Evolutionary conservation across 2,888 invertebrate genomes (phyloP).

Genomic region (Torymus tubicola): DNA sequence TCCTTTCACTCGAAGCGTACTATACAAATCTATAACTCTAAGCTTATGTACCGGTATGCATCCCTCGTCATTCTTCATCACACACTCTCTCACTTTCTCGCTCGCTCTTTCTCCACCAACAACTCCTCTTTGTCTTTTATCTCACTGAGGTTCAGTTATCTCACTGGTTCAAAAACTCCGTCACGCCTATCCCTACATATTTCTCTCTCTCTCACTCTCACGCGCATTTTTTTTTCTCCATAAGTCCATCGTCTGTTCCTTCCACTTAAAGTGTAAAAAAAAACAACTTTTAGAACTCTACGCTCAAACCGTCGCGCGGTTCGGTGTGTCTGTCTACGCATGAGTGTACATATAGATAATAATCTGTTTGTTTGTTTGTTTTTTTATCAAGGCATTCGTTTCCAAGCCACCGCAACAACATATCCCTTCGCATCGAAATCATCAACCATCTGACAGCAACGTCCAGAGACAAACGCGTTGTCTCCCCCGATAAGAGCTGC

Average conservation of each 20-base stretch:
- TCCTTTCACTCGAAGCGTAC: conserved; percentile 47
- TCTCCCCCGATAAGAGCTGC: not conserved
- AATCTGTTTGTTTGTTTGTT: not conserved
- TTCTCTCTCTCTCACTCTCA: not conserved
- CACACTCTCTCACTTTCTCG: no score
- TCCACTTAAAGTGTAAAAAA: not conserved
- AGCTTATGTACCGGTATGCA: conserved; percentile 10
- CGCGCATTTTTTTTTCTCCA: not conserved
- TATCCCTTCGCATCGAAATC: not conserved
- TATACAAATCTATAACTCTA: conserved; percentile 2
- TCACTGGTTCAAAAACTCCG: conserved; percentile 38
- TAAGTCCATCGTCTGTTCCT: not conserved
- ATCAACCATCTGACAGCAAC: not conserved
- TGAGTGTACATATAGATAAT: not conserved
- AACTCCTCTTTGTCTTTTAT: conserved; percentile 45
- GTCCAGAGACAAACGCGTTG: not conserved
- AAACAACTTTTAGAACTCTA: conserved; percentile 19
- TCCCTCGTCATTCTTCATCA: conserved; percentile 28
- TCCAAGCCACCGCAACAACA: conserved; percentile 1
- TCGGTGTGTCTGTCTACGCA: conserved; percentile 1
- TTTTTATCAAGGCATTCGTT: conserved; percentile 46
- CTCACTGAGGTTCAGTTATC: conserved; percentile 54
- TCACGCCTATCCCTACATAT: not conserved
- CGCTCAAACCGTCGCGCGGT: conserved; percentile 5
- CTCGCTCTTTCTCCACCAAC: conserved; percentile 3